phyloP scores from a whole-genome alignment of 2,888 invertebrate genomes.

The Euproctis similis region DNA sequence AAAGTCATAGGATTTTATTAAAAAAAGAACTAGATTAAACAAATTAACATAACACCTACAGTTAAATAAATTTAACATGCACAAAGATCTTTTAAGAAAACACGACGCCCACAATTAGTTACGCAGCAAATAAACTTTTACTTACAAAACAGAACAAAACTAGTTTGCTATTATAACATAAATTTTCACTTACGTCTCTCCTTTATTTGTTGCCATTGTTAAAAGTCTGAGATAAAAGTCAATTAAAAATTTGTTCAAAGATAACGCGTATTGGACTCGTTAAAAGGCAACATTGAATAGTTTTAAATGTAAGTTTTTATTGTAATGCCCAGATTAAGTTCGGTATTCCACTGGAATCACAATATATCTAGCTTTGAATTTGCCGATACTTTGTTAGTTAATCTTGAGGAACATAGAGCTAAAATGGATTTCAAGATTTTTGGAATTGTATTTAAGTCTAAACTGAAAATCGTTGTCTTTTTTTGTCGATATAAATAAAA shows the following conservation, averaged over 20 bases:
- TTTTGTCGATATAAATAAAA: no score
- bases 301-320: slow-evolving; percentile 20
- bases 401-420: no score
- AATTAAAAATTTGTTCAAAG: slow-evolving; percentile 59
- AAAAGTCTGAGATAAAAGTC: slow-evolving; percentile 42
- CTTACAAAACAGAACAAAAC: slow-evolving; percentile 12
- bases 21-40: no score
- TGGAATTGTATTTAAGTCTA: no score
- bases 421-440: slow-evolving; percentile 5
- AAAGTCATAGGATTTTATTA: no score
- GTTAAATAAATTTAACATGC: not conserved
- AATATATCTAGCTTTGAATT: slow-evolving; percentile 4
- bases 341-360: slow-evolving; percentile 4
- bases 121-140: slow-evolving; percentile 6
- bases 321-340: slow-evolving; percentile 7
- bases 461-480: no score
- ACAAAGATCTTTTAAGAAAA: slow-evolving; percentile 7
- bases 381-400: slow-evolving; percentile 4
- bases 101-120: slow-evolving; percentile 9
- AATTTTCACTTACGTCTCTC: slow-evolving; percentile 57
- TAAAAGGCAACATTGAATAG: slow-evolving; percentile 27
- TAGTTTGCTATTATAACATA: slow-evolving; percentile 41
- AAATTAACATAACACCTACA: no score
- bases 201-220: slow-evolving; percentile 53
- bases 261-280: slow-evolving; percentile 26